Evolutionary conservation across 2,888 invertebrate species (phyloP).

Genomic region (Nomada flava): DNA sequence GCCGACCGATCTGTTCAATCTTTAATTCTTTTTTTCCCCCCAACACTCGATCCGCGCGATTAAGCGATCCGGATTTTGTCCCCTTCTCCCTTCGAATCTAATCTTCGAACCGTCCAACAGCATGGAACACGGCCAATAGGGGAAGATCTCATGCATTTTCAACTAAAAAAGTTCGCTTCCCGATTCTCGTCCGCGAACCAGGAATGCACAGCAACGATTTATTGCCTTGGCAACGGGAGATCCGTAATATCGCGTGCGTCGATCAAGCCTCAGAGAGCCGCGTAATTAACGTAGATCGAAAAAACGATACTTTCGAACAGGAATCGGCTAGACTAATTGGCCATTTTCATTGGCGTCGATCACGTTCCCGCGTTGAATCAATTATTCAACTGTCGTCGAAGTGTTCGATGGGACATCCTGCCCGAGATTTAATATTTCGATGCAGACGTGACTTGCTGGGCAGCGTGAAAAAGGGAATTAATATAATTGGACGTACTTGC

Average conservation of each 20-base stretch:
- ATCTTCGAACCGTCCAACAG: slow-evolving; percentile 1
- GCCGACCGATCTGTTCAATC: no score
- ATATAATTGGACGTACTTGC: no score
- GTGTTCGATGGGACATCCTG: slow-evolving; percentile 12
- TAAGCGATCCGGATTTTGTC: not conserved
- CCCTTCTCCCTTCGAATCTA: not conserved
- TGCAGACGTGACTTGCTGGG: not conserved
- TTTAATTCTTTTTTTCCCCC: not conserved
- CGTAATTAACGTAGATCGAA: slow-evolving; percentile 12
- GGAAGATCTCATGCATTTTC: slow-evolving; percentile 8
- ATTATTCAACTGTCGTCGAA: slow-evolving; percentile 24
- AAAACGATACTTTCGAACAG: not conserved
- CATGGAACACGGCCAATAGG: slow-evolving; percentile 23
- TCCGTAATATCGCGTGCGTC: slow-evolving; percentile 10
- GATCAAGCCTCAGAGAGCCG: not conserved
- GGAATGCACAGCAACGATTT: not conserved
- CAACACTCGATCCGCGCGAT: not conserved
- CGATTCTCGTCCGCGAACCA: not conserved
- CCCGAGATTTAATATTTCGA: slow-evolving; percentile 34
- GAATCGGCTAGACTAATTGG: slow-evolving; percentile 14
- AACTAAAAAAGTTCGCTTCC: not conserved
- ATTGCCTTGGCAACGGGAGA: slow-evolving; percentile 14
- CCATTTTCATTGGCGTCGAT: slow-evolving; percentile 27
- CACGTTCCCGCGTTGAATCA: slow-evolving; percentile 12
- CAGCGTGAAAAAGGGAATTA: no score